These are phyloP conservation scores for Artibeus jamaicensis DNA, from an alignment of 2,797 vertebrate species.

Conservation along the genomic window DNA sequence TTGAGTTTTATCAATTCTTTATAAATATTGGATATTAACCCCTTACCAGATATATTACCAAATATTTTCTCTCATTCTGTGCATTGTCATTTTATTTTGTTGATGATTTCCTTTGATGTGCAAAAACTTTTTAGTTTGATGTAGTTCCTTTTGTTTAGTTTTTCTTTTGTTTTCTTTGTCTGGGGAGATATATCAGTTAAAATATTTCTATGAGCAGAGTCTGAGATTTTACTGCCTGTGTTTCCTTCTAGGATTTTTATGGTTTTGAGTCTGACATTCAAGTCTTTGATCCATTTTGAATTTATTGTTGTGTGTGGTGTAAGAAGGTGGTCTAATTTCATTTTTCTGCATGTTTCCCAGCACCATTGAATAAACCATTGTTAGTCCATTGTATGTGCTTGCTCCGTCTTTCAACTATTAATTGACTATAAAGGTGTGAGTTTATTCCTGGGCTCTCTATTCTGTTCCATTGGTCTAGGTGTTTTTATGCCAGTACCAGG, in stretches of 20 bases:
- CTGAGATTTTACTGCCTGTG: background rate
- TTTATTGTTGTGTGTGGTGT: background rate
- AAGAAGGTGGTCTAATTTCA: background rate
- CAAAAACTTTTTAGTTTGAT: background rate
- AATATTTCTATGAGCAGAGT: background rate
- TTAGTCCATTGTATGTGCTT: background rate
- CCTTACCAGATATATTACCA: background rate
- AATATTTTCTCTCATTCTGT: background rate
- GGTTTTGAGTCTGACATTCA: background rate
- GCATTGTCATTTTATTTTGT: background rate
- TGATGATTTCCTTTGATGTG: background rate
- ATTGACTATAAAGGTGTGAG: background rate
- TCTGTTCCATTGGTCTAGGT: background rate
- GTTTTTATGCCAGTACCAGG: background rate
- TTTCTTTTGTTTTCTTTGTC: background rate
- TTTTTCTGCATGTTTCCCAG: background rate
- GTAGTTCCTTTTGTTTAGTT: background rate
- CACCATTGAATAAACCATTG: background rate
- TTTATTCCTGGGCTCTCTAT: background rate
- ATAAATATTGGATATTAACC: background rate
- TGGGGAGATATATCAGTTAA: background rate
- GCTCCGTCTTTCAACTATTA: background rate
- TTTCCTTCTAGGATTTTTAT: no score
- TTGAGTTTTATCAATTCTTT: background rate
- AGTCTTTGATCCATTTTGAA: background rate